Conservation (phyloP, 1,140 invertebrate species). For the Triops longicaudatus region DNA sequence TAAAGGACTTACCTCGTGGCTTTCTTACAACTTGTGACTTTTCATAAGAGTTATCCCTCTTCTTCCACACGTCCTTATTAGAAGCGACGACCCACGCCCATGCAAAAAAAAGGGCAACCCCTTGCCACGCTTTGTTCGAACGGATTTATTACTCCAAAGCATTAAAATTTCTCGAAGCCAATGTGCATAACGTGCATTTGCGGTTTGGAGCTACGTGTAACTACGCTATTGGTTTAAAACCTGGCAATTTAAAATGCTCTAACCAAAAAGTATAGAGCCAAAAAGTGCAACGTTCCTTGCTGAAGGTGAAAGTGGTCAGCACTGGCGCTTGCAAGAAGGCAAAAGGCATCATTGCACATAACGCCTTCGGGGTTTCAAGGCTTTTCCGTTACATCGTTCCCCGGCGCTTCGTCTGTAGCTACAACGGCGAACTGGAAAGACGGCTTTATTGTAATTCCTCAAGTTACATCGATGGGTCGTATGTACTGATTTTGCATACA, state of each 20-base stretch:
- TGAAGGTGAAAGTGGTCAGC: constrained; percentile 11
- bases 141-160: no score
- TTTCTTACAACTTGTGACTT: no score
- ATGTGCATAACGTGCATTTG: no score
- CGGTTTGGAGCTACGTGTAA: no score
- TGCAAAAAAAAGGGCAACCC: no score
- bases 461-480: background rate
- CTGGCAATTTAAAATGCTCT: background rate
- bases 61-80: no score
- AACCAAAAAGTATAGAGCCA: background rate
- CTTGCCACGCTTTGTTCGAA: no score
- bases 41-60: no score
- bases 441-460: background rate
- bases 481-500: background rate
- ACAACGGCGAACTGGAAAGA: background rate
- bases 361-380: constrained; percentile 13
- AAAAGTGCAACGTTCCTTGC: background rate
- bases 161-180: no score
- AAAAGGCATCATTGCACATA: background rate
- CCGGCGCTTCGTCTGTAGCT: background rate
- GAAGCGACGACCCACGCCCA: no score
- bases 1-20: no score
- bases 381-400: background rate
- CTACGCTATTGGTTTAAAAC: background rate
- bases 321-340: background rate